Conservation (phyloP, 2,888 invertebrate genomes). For the Tolmerus cingulatus region DNA sequence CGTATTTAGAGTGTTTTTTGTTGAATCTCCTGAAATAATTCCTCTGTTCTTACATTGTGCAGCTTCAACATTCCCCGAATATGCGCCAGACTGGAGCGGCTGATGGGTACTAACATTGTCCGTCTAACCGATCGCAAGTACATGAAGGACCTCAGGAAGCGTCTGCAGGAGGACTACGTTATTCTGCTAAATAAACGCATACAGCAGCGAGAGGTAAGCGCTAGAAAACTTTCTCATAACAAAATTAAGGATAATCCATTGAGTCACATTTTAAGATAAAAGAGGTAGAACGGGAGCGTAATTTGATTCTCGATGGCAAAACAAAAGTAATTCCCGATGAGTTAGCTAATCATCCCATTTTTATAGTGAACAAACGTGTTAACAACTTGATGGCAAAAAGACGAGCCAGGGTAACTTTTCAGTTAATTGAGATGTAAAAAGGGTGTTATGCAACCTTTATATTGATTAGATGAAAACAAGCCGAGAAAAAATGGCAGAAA, state of each 20-base stretch:
- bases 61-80: slow-evolving; percentile 63
- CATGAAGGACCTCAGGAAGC: slow-evolving; percentile 69
- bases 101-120: slow-evolving; percentile 67
- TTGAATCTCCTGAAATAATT: not conserved
- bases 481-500: slow-evolving; percentile 61
- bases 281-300: slow-evolving; percentile 71
- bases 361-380: slow-evolving; percentile 66
- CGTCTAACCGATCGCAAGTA: slow-evolving; percentile 71
- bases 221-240: not conserved
- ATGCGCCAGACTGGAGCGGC: slow-evolving; percentile 60
- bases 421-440: not conserved
- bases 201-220: slow-evolving; percentile 67
- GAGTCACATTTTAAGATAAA: slow-evolving; percentile 61
- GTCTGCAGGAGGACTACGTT: slow-evolving; percentile 70
- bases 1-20: not conserved
- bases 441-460: not conserved
- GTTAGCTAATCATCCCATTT: slow-evolving; percentile 67
- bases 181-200: slow-evolving; percentile 68
- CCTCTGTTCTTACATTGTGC: slow-evolving; percentile 5
- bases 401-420: slow-evolving; percentile 64
- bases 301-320: slow-evolving; percentile 69
- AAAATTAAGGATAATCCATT: not conserved
- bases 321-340: slow-evolving; percentile 67
- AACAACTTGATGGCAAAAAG: slow-evolving; percentile 64
- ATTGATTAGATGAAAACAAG: slow-evolving; percentile 59